These are phyloP conservation scores for Anguilla anguilla DNA, from an alignment of 2,797 vertebrate species.

Conservation along the genomic window DNA sequence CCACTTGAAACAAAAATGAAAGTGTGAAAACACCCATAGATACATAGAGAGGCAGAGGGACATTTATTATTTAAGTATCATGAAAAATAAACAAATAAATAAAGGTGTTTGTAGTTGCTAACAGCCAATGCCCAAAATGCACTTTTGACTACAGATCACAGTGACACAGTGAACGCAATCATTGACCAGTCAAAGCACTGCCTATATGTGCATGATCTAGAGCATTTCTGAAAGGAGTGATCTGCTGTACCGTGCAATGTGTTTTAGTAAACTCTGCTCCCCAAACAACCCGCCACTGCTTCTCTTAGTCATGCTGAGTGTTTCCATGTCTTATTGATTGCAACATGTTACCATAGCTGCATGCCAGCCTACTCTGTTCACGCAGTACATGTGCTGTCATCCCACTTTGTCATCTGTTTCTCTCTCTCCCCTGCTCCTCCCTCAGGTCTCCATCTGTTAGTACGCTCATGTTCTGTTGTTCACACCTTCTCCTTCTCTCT, in stretches of 20 bases:
- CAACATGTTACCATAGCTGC: slow-evolving; percentile 61
- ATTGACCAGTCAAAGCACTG: not conserved
- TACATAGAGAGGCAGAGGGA: not conserved
- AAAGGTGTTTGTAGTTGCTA: not conserved
- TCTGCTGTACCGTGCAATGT: not conserved
- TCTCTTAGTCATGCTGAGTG: slow-evolving; percentile 43
- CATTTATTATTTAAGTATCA: not conserved
- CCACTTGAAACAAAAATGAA: too few species aligned
- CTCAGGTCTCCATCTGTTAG: slow-evolving; percentile 4
- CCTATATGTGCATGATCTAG: not conserved
- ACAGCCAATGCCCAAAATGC: not conserved
- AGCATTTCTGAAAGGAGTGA: not conserved
- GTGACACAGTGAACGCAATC: not conserved
- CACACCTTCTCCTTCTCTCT: slow-evolving; percentile 28
- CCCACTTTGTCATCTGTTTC: slow-evolving; percentile 49
- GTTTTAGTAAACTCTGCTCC: not conserved
- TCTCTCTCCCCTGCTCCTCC: not conserved
- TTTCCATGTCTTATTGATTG: slow-evolving; percentile 50
- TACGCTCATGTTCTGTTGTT: slow-evolving; percentile 17
- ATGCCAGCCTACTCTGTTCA: slow-evolving; percentile 41
- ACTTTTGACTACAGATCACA: too few species aligned
- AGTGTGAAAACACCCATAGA: not conserved
- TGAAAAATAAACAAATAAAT: slow-evolving; percentile 2
- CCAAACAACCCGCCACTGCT: slow-evolving; percentile 21
- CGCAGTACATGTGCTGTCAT: slow-evolving; percentile 27